Percentiles rank a stretch among this genome's conserved stretches.
Evolutionary conservation across 2,888 invertebrate species (phyloP).

Genomic region (Luffia ferchaultella): DNA sequence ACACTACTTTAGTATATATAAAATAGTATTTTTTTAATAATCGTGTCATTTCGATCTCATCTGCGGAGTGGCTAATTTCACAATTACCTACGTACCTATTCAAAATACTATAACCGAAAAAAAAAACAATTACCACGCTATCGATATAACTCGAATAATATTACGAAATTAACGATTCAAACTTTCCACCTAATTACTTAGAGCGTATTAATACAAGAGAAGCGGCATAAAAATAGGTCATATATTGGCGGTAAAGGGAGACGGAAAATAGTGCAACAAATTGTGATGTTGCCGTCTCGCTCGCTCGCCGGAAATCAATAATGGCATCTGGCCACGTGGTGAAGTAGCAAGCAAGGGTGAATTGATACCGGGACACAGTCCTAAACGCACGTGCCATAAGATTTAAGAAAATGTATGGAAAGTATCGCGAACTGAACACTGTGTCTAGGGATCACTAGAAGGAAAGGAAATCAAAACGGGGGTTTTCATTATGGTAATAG

Average conservation of each 20-base stretch:
- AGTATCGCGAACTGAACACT: too few relatives aligned
- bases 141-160: neutral
- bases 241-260: constrained; percentile 55
- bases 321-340: constrained; percentile 61
- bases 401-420: too few relatives aligned
- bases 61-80: too few relatives aligned
- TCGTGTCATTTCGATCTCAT: too few relatives aligned
- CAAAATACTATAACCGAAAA: neutral
- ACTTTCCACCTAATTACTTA: constrained; percentile 62
- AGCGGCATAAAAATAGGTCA: constrained; percentile 65
- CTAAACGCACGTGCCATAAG: constrained; percentile 1
- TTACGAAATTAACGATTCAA: constrained; percentile 16
- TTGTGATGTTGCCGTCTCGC: constrained; percentile 46
- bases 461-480: too few relatives aligned
- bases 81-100: neutral
- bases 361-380: constrained; percentile 33
- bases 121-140: neutral
- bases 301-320: constrained; percentile 64
- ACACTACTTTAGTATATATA: too few relatives aligned
- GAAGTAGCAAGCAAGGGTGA: constrained; percentile 46
- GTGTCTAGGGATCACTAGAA: too few relatives aligned
- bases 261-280: constrained; percentile 64
- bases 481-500: too few relatives aligned
- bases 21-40: too few relatives aligned
- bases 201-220: constrained; percentile 61